Conservation (phyloP, 1,140 invertebrate species). For the Drosophila equinoxialis region DNA sequence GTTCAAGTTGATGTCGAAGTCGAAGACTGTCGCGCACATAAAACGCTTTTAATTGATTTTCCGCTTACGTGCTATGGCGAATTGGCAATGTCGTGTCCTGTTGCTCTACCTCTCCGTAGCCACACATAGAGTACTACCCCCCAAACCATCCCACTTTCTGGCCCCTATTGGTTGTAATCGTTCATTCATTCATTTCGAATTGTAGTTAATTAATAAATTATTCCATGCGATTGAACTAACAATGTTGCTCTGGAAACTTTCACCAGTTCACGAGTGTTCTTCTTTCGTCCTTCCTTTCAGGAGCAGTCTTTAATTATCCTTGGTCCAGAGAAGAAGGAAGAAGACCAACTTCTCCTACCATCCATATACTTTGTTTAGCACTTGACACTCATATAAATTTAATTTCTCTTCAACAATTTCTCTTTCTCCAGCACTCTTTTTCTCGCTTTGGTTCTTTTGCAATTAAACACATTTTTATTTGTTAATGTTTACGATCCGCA, state of each 20-base stretch:
- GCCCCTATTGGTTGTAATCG: conserved; percentile 52
- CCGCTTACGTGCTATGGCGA: conserved; percentile 70
- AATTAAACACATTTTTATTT: conserved; percentile 76
- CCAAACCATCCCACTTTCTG: background rate
- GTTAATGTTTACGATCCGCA: conserved; percentile 64
- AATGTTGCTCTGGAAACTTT: conserved; percentile 67
- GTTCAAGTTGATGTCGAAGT: conserved; percentile 29
- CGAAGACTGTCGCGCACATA: conserved; percentile 75
- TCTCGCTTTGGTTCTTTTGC: conserved; percentile 27
- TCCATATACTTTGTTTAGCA: conserved; percentile 39
- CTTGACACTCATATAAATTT: conserved; percentile 14
- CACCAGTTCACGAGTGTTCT: conserved; percentile 38
- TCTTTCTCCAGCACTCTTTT: background rate
- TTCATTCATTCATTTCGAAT: conserved; percentile 80
- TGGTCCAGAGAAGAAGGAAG: background rate
- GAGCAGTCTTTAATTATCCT: conserved; percentile 49
- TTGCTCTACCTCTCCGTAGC: background rate
- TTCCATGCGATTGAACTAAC: conserved; percentile 77
- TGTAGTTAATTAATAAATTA: conserved; percentile 82
- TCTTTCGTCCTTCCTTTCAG: conserved; percentile 1
- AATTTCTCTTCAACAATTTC: conserved; percentile 5
- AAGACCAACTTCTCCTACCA: conserved; percentile 9
- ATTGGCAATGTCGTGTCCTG: conserved; percentile 45
- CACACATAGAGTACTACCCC: too few relatives aligned
- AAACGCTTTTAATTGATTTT: conserved; percentile 81